phyloP scores from a whole-genome alignment of 1,140 invertebrate genomes.

The Carposina sasakii region DNA sequence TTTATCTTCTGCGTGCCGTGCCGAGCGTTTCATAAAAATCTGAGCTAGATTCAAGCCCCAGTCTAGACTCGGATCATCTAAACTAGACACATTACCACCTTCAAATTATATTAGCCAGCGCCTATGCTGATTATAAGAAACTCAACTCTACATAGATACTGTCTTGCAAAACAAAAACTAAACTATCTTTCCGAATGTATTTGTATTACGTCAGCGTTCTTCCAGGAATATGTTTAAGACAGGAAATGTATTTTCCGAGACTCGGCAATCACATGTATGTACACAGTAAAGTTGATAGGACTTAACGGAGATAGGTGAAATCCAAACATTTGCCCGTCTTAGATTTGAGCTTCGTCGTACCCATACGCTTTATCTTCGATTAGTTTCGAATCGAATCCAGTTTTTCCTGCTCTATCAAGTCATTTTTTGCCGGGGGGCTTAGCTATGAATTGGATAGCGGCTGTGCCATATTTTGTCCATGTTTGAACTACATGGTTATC shows the following conservation, averaged over 20 bases:
- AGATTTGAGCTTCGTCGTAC: too few species aligned
- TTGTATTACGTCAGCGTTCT: conserved; percentile 31
- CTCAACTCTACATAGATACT: conserved; percentile 26
- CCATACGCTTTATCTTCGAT: too few species aligned
- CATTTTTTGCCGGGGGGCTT: too few species aligned
- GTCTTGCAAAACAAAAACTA: conserved; percentile 20
- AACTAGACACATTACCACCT: too few species aligned
- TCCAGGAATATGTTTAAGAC: conserved; percentile 39
- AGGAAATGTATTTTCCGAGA: conserved; percentile 38
- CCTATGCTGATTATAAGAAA: too few species aligned
- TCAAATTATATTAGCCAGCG: too few species aligned
- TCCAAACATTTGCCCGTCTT: conserved; percentile 17
- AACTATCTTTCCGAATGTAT: conserved; percentile 28
- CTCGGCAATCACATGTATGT: conserved; percentile 19
- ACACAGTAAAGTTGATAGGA: conserved; percentile 28
- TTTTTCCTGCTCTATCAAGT: too few species aligned
- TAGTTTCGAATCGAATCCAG: too few species aligned
- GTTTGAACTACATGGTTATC: not conserved
- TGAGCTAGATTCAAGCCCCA: too few species aligned
- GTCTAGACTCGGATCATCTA: too few species aligned
- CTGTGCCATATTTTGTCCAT: not conserved
- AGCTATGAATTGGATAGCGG: conserved; percentile 12
- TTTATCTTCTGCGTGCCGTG: too few species aligned
- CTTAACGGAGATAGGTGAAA: conserved; percentile 22
- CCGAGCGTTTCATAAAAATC: too few species aligned